Percentiles rank a stretch among this genome's conserved stretches.
Evolutionary conservation across 1,140 invertebrate genomes (phyloP).

Genomic region (Trichonephila inaurata): DNA sequence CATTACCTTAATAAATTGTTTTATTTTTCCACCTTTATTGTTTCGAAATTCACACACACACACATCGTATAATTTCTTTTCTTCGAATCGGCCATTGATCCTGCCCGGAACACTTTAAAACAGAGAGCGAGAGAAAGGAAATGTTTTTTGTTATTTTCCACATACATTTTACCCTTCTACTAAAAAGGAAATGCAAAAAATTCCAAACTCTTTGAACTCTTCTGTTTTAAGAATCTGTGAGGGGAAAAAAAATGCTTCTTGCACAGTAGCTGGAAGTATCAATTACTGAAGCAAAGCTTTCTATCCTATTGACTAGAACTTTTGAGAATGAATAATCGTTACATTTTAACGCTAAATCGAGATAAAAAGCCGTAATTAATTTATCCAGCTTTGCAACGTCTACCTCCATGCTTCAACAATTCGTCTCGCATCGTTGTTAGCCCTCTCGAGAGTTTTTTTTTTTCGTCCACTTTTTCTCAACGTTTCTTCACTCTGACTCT

Average conservation of each 20-base stretch:
- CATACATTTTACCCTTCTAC: neutral
- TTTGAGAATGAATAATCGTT: neutral
- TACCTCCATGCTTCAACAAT: conserved; percentile 20
- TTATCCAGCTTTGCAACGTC: conserved; percentile 5
- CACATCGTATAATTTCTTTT: no score
- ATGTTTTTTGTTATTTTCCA: neutral
- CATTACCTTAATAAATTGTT: no score
- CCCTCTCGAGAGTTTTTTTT: neutral
- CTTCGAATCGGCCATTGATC: no score
- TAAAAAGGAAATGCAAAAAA: neutral
- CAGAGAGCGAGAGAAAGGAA: neutral
- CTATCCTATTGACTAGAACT: neutral
- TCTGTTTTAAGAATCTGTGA: neutral
- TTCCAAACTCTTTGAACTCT: neutral
- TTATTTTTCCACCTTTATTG: no score
- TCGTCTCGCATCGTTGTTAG: neutral
- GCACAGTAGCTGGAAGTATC: neutral
- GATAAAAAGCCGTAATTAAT: conserved; percentile 19
- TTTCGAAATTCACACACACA: no score
- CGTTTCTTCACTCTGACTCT: neutral
- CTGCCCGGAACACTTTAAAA: neutral
- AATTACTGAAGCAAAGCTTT: neutral
- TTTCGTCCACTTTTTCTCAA: neutral
- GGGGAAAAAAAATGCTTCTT: neutral
- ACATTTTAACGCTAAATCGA: neutral